phyloP scores from a whole-genome alignment of 2,113 vertebrate genomes.

The Phycodurus eques region DNA sequence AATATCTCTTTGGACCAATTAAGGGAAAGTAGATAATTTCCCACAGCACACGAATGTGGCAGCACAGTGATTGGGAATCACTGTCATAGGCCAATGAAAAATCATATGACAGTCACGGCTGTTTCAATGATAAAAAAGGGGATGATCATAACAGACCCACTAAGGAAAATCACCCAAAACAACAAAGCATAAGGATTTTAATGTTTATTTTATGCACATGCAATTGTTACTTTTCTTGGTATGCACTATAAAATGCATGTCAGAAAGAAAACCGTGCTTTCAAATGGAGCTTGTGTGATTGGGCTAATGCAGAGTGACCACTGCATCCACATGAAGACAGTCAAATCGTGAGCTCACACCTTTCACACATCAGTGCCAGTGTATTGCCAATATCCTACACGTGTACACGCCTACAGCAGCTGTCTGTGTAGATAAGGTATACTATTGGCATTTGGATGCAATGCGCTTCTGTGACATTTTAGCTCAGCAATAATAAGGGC shows the following conservation, averaged over 20 bases:
- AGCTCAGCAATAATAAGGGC: slow-evolving; percentile 15
- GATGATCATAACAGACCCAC: too few relatives aligned
- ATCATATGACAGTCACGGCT: too few relatives aligned
- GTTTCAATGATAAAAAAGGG: too few relatives aligned
- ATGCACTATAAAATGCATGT: neutral
- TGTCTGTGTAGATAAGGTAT: slow-evolving; percentile 53
- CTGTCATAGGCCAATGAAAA: too few relatives aligned
- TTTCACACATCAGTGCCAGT: neutral
- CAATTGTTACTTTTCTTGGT: neutral
- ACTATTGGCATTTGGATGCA: slow-evolving; percentile 41
- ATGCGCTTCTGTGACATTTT: slow-evolving; percentile 50
- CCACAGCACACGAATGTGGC: too few relatives aligned
- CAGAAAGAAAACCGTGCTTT: neutral
- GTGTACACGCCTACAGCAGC: slow-evolving; percentile 9
- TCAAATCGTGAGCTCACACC: neutral
- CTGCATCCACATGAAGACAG: neutral
- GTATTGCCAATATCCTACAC: neutral
- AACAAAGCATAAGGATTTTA: too few relatives aligned
- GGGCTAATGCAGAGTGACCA: neutral
- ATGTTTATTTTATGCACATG: too few relatives aligned
- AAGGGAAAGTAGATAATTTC: too few relatives aligned
- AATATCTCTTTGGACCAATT: too few relatives aligned
- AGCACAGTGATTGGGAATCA: too few relatives aligned
- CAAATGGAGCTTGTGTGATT: neutral
- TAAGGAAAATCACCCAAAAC: too few relatives aligned